Base-by-base conservation (phyloP, 2,797 vertebrate genomes). In the Melanotaenia boesemani region DNA sequence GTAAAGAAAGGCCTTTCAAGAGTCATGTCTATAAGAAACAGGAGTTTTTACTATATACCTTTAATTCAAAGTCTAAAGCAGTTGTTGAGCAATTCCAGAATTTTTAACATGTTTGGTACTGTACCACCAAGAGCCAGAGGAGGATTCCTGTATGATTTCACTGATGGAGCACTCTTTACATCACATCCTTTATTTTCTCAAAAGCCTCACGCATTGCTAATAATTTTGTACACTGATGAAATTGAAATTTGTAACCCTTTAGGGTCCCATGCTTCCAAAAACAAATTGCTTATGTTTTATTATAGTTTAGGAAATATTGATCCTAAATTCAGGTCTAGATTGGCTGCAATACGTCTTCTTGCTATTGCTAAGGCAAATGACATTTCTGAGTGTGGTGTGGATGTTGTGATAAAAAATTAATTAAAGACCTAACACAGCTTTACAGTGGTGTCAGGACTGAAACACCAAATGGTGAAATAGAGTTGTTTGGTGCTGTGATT, bases 61-160 rank as follows among this genome's bases (percentile, higher is more conserved):
- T 34, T 66, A 0, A 58, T 72, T 67, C 11, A 72, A 74, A 79
- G 57, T 58, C 22, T 62, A 2, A 57, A 80, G 39, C 56, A 80
- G 50, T 52, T 70, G 34, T 2, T 74, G 22, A 66, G n/a, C 26
- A 48, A 48, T 63, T 20, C 6, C 37, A 63, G 39, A 46, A 63
- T 63, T 4, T 46, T 63, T 18, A 63, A 2, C 24, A 30, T 63
- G 39, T 30, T 63, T 16, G 46, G 4, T 15, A 63, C 61, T 28
- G 39, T 22, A 32, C 56, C 46, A 48, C 46, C 16, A 48, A 48
- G 44, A 48, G 13, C 3, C 18, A 18, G 13, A 18, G 28, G 28
- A 30, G 28, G 28, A 30, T 30, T 30, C 28, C 28, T 30, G 28
- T 30, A 32, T 32, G 5, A 32, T 32, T 32, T 32, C 4, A 48